Percentiles rank a stretch among this genome's conserved stretches.
Evolutionary conservation across 1,140 invertebrate genomes (phyloP).

Genomic region (Scaptodrosophila lebanonensis): DNA sequence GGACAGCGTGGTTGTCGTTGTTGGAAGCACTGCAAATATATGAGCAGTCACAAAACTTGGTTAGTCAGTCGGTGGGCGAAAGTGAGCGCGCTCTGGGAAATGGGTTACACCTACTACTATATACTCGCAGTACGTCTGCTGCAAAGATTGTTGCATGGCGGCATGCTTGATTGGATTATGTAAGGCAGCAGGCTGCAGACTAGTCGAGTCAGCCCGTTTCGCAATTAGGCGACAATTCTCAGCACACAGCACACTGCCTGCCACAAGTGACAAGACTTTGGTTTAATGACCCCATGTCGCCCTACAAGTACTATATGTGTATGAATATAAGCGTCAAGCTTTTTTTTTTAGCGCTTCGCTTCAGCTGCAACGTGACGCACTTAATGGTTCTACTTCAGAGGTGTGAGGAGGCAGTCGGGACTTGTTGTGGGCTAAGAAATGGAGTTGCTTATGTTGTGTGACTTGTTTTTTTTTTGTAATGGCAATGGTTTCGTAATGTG

Average conservation of each 20-base stretch:
- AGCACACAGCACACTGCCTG: no score
- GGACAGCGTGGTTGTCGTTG: constrained; percentile 55
- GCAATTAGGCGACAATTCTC: constrained; percentile 43
- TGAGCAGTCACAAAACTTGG: constrained; percentile 24
- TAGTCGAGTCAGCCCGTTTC: constrained; percentile 14
- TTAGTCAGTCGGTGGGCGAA: constrained; percentile 20
- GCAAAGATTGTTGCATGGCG: no score
- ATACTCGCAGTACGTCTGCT: no score
- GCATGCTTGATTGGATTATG: constrained; percentile 51
- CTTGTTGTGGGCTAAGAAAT: constrained; percentile 16
- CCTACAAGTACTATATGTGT: no score
- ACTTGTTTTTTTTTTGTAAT: neutral
- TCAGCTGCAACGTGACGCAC: constrained; percentile 46
- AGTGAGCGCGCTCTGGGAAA: constrained; percentile 8
- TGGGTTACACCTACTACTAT: constrained; percentile 37
- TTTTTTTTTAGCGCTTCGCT: constrained; percentile 17
- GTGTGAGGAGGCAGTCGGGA: neutral
- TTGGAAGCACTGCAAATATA: constrained; percentile 68
- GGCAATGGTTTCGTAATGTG: no score
- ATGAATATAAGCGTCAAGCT: no score
- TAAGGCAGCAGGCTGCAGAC: constrained; percentile 26
- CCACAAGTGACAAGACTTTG: no score
- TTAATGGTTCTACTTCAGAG: constrained; percentile 62
- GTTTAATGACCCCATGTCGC: no score
- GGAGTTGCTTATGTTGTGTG: neutral